These are phyloP conservation scores for Varecia variegata DNA, from an alignment of 2,797 vertebrate species.

Conservation along the genomic window DNA sequence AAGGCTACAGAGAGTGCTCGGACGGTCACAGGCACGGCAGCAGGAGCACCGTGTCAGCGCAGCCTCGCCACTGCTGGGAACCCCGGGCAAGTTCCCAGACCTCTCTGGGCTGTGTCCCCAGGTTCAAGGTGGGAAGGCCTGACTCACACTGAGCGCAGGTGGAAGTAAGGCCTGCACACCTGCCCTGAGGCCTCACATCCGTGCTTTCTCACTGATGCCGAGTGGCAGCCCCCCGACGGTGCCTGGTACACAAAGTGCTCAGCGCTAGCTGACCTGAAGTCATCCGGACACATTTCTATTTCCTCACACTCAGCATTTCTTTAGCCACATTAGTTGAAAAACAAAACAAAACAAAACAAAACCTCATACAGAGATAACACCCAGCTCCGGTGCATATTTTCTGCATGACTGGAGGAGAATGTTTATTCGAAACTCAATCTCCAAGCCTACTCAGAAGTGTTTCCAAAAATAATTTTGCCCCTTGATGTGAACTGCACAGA, in stretches of 20 bases:
- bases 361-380: neutral
- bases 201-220: accelerated
- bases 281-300: accelerated
- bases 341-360: neutral
- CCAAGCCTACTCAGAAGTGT: neutral
- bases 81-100: neutral
- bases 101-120: neutral
- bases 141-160: neutral
- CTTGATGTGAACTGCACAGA: neutral
- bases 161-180: too few relatives aligned
- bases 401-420: neutral
- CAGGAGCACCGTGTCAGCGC: accelerated
- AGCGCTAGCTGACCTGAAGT: accelerated
- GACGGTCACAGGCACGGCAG: accelerated
- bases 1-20: neutral
- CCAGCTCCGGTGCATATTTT: neutral
- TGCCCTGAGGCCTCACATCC: neutral
- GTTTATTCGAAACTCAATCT: neutral
- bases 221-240: accelerated
- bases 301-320: neutral
- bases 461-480: neutral
- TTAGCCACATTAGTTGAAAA: accelerated
- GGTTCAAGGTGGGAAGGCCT: neutral
- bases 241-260: accelerated
- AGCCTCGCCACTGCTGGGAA: neutral